Base-by-base conservation (phyloP, 1,140 invertebrate genomes). In the Lethocerus indicus region DNA sequence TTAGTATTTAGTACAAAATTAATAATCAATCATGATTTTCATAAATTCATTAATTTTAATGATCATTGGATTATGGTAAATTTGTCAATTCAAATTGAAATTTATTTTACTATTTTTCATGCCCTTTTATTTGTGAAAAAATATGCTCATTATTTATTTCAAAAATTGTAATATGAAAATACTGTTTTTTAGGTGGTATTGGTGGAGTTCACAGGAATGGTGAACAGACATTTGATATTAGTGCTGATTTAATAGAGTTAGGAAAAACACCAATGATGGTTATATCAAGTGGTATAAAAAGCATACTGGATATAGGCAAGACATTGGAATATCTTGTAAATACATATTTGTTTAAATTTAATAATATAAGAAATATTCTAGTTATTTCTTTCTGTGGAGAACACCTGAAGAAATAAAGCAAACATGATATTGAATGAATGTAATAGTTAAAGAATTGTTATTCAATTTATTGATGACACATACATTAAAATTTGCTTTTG, bases 231-330 rank as follows among this genome's bases (percentile, higher is more conserved):
- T 71, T 95, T 63, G 95, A 99, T 66, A 72, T 99, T 7, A 98
- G 93, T 56, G 89, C 94, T 6, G 95, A 98, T 70, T 71, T 98
- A 16, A 78, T 74, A 9, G 93, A 98, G 66, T 70, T 99, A 21
- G 83, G 90, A 5, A 70, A 79, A 43, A 93, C 81, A 51, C 79
- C 82, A 6, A 77, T 96, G 1, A 75, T 86, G 49, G 91, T 98
- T 12, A 79, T 98, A 1, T 96, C 87, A 54, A 87, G 91, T 58
- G 95, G 95, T 14, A 77, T 95, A 29, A 99, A 99, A 70, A 94
- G 92, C 28, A 98, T 99, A 58, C 69, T 98, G 25, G 95, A 98
- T 63, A 92, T 98, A 59, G 78, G 75, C 1, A 81, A 82, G 59
- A 98, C 94, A 1, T 68, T 99, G 25, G 95, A 99, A 64, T 95